Evolutionary conservation across 2,113 vertebrate species (phyloP).

Genomic region (Chrysemys picta): DNA sequence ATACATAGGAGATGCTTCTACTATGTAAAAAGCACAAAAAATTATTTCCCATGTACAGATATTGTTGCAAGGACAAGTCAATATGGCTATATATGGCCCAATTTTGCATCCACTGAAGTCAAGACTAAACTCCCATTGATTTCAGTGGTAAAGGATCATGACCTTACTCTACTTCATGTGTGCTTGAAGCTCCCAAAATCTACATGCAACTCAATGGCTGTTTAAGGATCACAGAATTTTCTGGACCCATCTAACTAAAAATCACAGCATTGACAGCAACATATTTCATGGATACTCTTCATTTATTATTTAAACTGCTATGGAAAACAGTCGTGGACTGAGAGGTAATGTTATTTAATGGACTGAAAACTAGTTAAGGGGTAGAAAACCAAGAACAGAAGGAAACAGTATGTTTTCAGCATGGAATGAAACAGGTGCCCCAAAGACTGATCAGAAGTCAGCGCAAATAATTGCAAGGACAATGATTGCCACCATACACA

Average conservation of each 20-base stretch:
- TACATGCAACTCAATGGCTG: background rate
- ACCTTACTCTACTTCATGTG: background rate
- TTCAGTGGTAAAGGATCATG: background rate
- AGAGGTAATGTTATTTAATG: background rate
- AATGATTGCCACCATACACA: background rate
- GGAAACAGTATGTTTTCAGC: background rate
- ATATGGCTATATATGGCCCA: background rate
- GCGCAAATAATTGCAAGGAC: background rate
- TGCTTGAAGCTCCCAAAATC: background rate
- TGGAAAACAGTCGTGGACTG: background rate
- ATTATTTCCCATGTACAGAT: background rate
- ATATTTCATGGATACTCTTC: background rate
- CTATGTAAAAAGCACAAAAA: background rate
- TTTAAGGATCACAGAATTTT: background rate
- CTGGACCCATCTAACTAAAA: background rate
- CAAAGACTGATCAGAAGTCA: background rate
- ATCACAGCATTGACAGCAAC: background rate
- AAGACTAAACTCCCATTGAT: background rate
- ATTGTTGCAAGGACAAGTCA: background rate
- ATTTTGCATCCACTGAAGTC: background rate
- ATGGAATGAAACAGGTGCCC: background rate
- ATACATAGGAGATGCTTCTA: background rate
- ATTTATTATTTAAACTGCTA: background rate
- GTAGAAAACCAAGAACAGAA: background rate
- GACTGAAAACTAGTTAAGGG: background rate